Evolutionary conservation across 2,888 invertebrate genomes (phyloP), one percentile per base, ranked within the genome.

Genomic region (Papilio protenor): DNA sequence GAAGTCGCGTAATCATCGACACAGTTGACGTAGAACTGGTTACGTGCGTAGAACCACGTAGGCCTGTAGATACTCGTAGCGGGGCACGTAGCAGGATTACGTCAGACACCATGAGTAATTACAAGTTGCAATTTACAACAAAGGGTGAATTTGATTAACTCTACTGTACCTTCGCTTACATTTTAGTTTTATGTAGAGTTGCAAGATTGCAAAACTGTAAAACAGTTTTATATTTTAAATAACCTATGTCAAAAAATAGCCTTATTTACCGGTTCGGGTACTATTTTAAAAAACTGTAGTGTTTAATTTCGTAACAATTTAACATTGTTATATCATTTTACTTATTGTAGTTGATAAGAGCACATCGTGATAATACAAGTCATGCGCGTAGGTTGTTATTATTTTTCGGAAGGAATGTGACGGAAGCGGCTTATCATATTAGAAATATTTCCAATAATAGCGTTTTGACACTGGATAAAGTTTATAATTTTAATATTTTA

Each of bases 21-120:
- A 83, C 88, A 84, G 76, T 84, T 87, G 81, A 83, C 81, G 80
- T 69, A 73, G 73, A 23, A 18, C 83, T 79, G 77, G 82, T 89
- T 90, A 88, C 90, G 88, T 85, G 86, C 89, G 89, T 89, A 88
- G 82, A 81, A 80, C 82, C 83, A 82, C 87, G 87, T 86, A 88
- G 79, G 79, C 74, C 76, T 84, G 87, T 87, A 87, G 57, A 73
- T 74, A 81, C 61, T 75, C 74, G 80, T 82, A 66, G 66, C n/a
- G n/a, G 5, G 16, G 61, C 66, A n/a, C 45, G 66, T 45, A 81
- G 81, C 77, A 40, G 61, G 76, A 79, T 82, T 82, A 82, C 78
- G 79, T 81, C 80, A 80, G 77, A 77, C 78, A 70, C 76, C 79
- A 74, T 76, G 64, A 76, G 70, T 71, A 73, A 73, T 75, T 73